Evolutionary conservation across 2,113 vertebrate species (phyloP), one percentile per base, ranked within the genome.

Genomic region (Dicrurus megarhynchus): DNA sequence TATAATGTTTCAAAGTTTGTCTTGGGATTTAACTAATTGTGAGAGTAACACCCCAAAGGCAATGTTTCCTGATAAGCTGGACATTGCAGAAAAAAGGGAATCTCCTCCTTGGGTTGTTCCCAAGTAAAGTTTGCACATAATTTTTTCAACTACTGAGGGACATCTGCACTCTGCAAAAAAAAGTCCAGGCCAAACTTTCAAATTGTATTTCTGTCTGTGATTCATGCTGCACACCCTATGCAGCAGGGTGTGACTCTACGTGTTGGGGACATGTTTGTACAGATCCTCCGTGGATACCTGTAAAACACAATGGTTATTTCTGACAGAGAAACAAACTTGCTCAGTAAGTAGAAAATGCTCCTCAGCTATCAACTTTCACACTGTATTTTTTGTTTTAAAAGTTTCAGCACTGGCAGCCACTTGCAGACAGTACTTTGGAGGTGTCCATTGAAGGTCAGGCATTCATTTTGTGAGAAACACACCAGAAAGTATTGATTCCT

Each of bases 171-270:
- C 57, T 35, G 37, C 2, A 71, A 57, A 81, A 65, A 73, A 69
- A 67, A 86, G 70, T 44, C 3, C 74, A 88, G 68, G 68, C 44
- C 88, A 91, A 89, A 79, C 57, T 87, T 93, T 84, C 52, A 52
- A 75, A 35, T 19, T 16, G 30, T 60, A 27, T 81, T 97, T 96
- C 90, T n/a, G 0, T 75, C 79, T 90, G 49, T 97, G 94, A 95
- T 87, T 96, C 96, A 96, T 47, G 22, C 90, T 85, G 67, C 78
- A 84, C 93, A 20, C 65, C 56, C 81, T 49, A 8, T 52, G 49
- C 39, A 97, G 65, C 67, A 85, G 95, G 93, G 94, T 95, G 95
- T 96, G 97, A 93, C 83, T 95, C 37, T 71, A 0, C 89, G 35
- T 70, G 44, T 37, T 83, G 39, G 50, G 71, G 97, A 94, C 97